Evolutionary conservation across 30 jellyfish, hydroid and myxozoan species (phyloP).

Genomic region (Pelagia noctiluca): DNA sequence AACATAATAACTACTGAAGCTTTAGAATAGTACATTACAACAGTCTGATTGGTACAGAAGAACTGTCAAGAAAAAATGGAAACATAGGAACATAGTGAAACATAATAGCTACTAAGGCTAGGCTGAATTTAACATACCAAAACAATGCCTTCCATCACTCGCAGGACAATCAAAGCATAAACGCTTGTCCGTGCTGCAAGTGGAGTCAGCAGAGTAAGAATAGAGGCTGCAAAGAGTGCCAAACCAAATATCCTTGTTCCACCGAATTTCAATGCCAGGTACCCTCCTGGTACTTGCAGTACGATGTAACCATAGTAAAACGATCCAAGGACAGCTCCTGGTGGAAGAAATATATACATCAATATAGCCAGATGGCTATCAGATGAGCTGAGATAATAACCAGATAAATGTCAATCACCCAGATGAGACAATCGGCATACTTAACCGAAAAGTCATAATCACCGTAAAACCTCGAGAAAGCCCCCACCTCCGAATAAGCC

Average conservation of each 20-base stretch:
- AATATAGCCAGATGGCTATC: too few relatives aligned
- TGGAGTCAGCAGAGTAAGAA: conserved; percentile 97
- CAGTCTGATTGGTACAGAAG: too few relatives aligned
- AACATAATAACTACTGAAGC: too few relatives aligned
- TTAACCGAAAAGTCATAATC: too few relatives aligned
- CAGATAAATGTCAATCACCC: not conserved
- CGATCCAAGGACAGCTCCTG: conserved; percentile 99
- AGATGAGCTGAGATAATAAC: not conserved
- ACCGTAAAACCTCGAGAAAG: too few relatives aligned
- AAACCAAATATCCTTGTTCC: conserved; percentile 99
- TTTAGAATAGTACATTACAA: too few relatives aligned
- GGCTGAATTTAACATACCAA: conserved; percentile 69
- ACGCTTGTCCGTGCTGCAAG: conserved; percentile 97
- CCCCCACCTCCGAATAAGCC: too few relatives aligned
- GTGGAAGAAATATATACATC: not conserved
- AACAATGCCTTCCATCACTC: conserved; percentile 98
- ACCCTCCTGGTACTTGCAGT: conserved; percentile 99
- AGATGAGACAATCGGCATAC: too few relatives aligned
- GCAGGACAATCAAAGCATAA: conserved; percentile 85
- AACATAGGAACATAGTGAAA: not conserved
- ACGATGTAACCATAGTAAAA: conserved; percentile 98
- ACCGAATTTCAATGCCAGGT: conserved; percentile 94
- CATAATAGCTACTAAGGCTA: not conserved
- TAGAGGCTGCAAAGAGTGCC: conserved; percentile 92
- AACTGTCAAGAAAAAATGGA: not conserved